Conservation (phyloP, 1,140 invertebrate genomes). For the Rhagoletis pomonella region DNA sequence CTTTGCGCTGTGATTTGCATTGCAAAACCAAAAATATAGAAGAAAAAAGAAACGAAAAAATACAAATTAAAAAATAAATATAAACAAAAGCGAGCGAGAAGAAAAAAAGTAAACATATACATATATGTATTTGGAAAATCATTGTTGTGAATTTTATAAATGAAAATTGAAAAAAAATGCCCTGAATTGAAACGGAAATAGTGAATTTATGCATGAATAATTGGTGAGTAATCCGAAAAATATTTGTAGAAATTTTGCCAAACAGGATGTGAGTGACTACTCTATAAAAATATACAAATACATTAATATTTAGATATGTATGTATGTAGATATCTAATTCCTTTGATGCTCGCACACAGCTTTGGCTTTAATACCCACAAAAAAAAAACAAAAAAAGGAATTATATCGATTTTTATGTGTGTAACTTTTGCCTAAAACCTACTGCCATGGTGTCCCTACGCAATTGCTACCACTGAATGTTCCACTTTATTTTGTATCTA, state of each 20-base stretch:
- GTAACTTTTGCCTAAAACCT: slow-evolving; percentile 29
- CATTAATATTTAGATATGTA: too few relatives aligned
- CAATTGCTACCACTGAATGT: slow-evolving; percentile 14
- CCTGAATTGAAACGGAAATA: background rate
- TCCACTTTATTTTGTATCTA: slow-evolving; percentile 22
- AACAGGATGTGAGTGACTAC: too few relatives aligned
- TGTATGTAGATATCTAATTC: too few relatives aligned
- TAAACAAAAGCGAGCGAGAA: too few relatives aligned
- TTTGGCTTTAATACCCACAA: too few relatives aligned
- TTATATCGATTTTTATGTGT: slow-evolving; percentile 33
- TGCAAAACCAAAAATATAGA: slow-evolving; percentile 3
- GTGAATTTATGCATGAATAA: background rate
- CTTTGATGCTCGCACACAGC: too few relatives aligned
- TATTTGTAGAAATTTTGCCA: background rate
- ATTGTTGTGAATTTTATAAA: background rate
- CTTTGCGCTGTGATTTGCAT: slow-evolving; percentile 13
- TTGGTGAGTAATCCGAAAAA: slow-evolving; percentile 30
- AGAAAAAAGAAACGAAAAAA: background rate
- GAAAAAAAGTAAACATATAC: too few relatives aligned
- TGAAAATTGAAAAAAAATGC: background rate
- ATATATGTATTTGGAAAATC: too few relatives aligned
- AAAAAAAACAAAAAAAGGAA: background rate
- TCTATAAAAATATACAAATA: too few relatives aligned
- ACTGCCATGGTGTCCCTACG: slow-evolving; percentile 12
- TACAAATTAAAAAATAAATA: background rate